Evolutionary conservation across 2,797 vertebrate genomes (phyloP).

Genomic region (Microctenopoma lineatum): DNA sequence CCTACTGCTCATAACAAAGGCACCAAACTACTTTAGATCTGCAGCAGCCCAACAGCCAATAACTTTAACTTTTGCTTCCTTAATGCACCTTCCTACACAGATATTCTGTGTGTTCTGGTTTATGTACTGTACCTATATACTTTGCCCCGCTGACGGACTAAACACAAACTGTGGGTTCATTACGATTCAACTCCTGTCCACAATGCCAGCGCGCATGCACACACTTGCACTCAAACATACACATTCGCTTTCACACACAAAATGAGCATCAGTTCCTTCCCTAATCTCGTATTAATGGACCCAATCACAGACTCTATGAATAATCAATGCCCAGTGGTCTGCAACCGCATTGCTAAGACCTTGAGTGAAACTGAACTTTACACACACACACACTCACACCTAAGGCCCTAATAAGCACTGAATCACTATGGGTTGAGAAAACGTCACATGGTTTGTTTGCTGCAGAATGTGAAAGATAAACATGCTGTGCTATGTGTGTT

Average conservation of each 20-base stretch:
- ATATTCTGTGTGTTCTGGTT: conserved; percentile 16
- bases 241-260: conserved; percentile 35
- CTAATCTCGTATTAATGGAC: conserved; percentile 86
- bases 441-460: conserved; percentile 85
- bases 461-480: conserved; percentile 85
- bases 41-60: not conserved
- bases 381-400: conserved; percentile 62
- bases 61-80: conserved; percentile 25
- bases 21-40: conserved; percentile 22
- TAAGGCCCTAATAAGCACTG: conserved; percentile 83
- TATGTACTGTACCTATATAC: conserved; percentile 43
- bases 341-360: conserved; percentile 81
- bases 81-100: conserved; percentile 23
- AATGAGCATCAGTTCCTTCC: conserved; percentile 81
- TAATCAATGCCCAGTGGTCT: conserved; percentile 86
- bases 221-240: conserved; percentile 8
- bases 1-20: conserved; percentile 39
- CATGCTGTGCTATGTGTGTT: conserved; percentile 53
- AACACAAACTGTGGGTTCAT: conserved; percentile 67
- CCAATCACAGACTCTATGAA: conserved; percentile 87
- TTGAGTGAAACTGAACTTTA: conserved; percentile 84
- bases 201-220: conserved; percentile 19
- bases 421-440: conserved; percentile 78
- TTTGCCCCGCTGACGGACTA: conserved; percentile 47
- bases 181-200: conserved; percentile 62